phyloP scores from a whole-genome alignment of 1,140 invertebrate species.

The Trichonephila inaurata region DNA sequence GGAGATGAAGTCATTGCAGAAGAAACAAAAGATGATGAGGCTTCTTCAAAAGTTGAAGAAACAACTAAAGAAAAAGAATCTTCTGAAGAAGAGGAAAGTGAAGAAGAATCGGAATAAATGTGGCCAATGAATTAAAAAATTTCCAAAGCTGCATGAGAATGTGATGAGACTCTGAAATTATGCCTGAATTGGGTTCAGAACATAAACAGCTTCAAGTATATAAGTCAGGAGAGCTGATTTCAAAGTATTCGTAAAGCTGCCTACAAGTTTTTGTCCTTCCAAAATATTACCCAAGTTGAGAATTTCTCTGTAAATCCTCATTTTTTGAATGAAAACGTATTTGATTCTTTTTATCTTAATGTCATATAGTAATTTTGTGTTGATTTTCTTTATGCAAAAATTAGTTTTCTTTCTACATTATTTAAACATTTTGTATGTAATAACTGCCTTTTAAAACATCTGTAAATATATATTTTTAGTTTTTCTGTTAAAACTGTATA shows the following conservation, averaged over 20 bases:
- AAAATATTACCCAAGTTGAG: not conserved
- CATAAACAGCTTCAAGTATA: not conserved
- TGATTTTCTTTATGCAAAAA: not conserved
- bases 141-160: not conserved
- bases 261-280: not conserved
- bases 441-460: not conserved
- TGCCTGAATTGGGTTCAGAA: not conserved
- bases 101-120: slow-evolving; percentile 66
- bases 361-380: not conserved
- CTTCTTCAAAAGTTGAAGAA: not conserved
- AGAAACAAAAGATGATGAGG: not conserved
- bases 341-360: not conserved
- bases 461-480: not conserved
- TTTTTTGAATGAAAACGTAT: not conserved
- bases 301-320: not conserved
- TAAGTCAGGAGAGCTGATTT: not conserved
- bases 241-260: not conserved
- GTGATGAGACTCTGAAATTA: not conserved
- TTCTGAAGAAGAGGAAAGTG: slow-evolving; percentile 64
- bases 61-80: not conserved
- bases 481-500: not conserved
- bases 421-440: not conserved
- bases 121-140: not conserved
- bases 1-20: not conserved
- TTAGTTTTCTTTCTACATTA: not conserved